Percentiles rank a stretch among this genome's conserved stretches.
phyloP scores from a whole-genome alignment of 2,113 vertebrate species.

The Pterocles orientalis region DNA sequence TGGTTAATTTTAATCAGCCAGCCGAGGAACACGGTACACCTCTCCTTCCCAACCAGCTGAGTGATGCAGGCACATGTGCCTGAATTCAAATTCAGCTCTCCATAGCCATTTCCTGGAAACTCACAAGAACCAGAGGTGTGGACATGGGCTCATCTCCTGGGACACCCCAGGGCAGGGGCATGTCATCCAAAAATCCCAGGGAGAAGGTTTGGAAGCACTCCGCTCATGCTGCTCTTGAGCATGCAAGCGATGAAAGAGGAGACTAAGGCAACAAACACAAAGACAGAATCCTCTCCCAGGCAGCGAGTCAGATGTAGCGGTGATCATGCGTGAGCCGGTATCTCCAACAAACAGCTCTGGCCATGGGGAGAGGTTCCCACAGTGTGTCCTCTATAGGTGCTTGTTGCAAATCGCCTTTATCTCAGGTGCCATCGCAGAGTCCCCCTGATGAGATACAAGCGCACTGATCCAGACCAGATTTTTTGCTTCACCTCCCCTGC shows the following conservation, averaged over 20 bases:
- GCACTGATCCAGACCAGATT: conserved; percentile 61
- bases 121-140: not conserved
- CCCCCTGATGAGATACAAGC: not conserved
- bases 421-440: not conserved
- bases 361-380: not conserved
- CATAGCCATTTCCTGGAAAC: not conserved
- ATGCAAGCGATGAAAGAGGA: not conserved
- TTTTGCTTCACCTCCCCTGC: conserved; percentile 55
- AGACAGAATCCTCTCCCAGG: not conserved
- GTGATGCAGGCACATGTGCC: not conserved
- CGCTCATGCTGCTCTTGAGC: not conserved
- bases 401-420: not conserved
- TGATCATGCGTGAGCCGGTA: not conserved
- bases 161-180: not conserved
- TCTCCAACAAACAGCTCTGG: not conserved
- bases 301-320: not conserved
- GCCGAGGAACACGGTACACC: not conserved
- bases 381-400: not conserved
- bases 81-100: not conserved
- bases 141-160: not conserved
- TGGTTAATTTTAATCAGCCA: not conserved
- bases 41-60: not conserved
- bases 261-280: not conserved
- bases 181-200: not conserved
- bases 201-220: not conserved